Evolutionary conservation across 2,113 vertebrate species (phyloP).

Genomic region (Nibea albiflora): DNA sequence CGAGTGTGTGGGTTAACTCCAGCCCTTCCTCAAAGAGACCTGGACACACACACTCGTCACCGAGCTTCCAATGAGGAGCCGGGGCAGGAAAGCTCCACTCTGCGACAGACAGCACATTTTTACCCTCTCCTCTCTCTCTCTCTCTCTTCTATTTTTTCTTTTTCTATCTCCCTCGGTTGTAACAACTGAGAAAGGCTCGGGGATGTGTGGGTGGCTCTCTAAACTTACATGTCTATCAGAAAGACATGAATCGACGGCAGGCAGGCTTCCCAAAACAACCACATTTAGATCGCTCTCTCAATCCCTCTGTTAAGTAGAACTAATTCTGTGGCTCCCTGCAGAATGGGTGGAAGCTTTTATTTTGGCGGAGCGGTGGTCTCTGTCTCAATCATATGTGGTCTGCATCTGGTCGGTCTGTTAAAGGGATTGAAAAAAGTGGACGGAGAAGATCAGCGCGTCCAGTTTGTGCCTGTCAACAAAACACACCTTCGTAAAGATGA

Average conservation of each 20-base stretch:
- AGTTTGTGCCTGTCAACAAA: neutral
- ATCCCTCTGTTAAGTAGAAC: constrained; percentile 50
- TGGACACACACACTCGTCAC: constrained; percentile 49
- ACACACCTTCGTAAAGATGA: neutral
- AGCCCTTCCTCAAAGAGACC: constrained; percentile 58
- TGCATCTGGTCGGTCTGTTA: constrained; percentile 4
- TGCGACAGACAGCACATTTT: constrained; percentile 69
- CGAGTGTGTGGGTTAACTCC: constrained; percentile 57
- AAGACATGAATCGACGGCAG: constrained; percentile 70
- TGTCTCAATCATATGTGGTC: constrained; percentile 3
- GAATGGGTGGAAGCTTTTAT: constrained; percentile 37
- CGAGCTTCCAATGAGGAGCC: constrained; percentile 58
- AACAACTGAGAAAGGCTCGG: constrained; percentile 58
- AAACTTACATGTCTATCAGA: constrained; percentile 77
- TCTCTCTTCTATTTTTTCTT: constrained; percentile 17
- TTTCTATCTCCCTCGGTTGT: constrained; percentile 45
- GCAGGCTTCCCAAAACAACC: constrained; percentile 66
- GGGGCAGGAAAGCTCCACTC: constrained; percentile 61
- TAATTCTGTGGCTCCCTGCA: constrained; percentile 39
- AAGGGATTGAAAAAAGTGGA: no score
- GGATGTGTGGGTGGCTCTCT: constrained; percentile 70
- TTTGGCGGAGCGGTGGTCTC: constrained; percentile 11
- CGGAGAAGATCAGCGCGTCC: neutral
- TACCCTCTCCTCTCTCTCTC: constrained; percentile 18
- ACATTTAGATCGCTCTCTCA: constrained; percentile 65